Base-by-base conservation (phyloP, 2,888 invertebrate genomes). In the Linnaemya vulpina region DNA sequence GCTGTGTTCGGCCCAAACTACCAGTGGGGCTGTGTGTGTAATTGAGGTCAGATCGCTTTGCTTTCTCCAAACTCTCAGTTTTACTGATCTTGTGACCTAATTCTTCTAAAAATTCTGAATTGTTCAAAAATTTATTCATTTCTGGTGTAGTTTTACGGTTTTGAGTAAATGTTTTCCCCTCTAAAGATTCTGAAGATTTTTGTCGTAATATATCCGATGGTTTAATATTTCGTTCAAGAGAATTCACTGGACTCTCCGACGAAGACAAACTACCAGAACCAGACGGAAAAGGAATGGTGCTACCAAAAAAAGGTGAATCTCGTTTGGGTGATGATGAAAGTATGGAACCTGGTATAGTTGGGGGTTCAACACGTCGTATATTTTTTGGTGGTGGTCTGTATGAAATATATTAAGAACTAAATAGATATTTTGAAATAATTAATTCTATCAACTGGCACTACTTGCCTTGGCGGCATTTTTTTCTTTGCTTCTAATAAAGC, bases 381-480 rank as follows among this genome's bases (percentile, higher is more conserved):
- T 94, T 94, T 93, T 95, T 95, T 87, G 95, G 95, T 90, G 95
- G 95, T 80, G 95, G 95, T 89, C 94, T 95, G 87, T 4, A 87
- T 3, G 76, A 67, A n/a, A 9, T 4, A 40, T 40, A 78, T 83
- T n/a, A 73, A 78, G 70, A 49, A 20, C 30, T 30, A 46, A 71
- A 70, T 35, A 70, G 76, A 46, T 63, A 76, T 65, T 20, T 40
- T 60, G 35, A 60, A n/a, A 53, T 53, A 40, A 11, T 20, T 15
- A 25, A 22, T 3, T 38, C 43, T 67, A 3, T 20, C n/a, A 20
- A 0, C 4, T 2, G 22, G 46, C 17, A 38, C 70, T 93, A 38
- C 70, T 93, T 89, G 95, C 94, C 94, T 94, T 86, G 95, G 95
- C 89, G 95, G 95, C 87, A 95, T 94, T 93, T 94, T 95, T 91